Base-by-base conservation (phyloP, 2,888 invertebrate species). In the Eustalomyia histrio region DNA sequence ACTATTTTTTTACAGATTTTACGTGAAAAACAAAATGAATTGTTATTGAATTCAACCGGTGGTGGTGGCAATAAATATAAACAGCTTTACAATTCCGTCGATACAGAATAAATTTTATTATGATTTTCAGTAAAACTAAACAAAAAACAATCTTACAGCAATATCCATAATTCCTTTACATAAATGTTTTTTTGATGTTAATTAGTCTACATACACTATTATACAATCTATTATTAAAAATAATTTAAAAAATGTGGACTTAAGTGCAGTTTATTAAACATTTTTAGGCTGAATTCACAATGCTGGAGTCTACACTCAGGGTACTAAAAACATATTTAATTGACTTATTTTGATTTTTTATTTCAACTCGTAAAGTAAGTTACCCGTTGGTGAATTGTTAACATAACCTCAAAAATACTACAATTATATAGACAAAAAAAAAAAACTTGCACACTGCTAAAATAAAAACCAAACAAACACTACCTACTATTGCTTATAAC, bases 21-120 rank as follows among this genome's bases (percentile, higher is more conserved):
- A 17, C 86, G 85, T 14, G 87, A 88, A 12, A 86, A 87, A 69
- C 87, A 87, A n/a, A 89, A 89, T 80, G 88, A 89, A 85, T 85
- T 90, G 83, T 76, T 90, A 33, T 85, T 90, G 16, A 85, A 87
- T 18, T 86, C 83, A 33, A 86, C 84, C 7, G 82, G 47, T 64
- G 72, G 72, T 14, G 80, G 86, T 80, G 86, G 87, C 21, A 86
- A 87, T 4, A 87, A 89, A 18, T 90, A 90, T 71, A 90, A 89
- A 76, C 86, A 90, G 72, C 86, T 90, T 1, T 90, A 90, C 78
- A 90, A 90, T 83, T 85, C 90, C 43, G 86, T 90, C 67, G 90
- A 90, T 33, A 75, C 84, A 63, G 88, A 88, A 76, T 88, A 82
- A 80, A 82, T n/a, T 17, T 43, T 64, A 14, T 35, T 6, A 24